phyloP scores from a whole-genome alignment of 2,888 invertebrate genomes.

The Augiades crinisus region DNA sequence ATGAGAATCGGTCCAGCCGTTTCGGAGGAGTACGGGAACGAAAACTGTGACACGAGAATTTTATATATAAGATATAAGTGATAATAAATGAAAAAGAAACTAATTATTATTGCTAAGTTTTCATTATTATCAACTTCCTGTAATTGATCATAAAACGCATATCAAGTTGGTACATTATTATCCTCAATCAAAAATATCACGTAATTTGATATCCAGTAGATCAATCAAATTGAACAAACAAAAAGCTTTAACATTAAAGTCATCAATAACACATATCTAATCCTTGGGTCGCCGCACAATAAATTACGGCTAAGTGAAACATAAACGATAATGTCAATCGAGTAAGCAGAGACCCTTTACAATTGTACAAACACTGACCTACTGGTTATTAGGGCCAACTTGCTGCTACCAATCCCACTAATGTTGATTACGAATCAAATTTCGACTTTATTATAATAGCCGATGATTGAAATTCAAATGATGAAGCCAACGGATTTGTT shows the following conservation, averaged over 20 bases:
- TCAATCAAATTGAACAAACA: constrained; percentile 10
- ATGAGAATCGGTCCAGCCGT: too few relatives aligned
- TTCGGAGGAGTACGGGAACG: too few relatives aligned
- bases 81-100: too few relatives aligned
- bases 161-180: neutral
- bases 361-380: constrained; percentile 67
- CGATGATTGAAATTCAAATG: constrained; percentile 24
- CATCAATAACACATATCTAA: constrained; percentile 52
- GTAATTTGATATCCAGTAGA: constrained; percentile 3
- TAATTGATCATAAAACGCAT: neutral
- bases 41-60: too few relatives aligned
- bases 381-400: constrained; percentile 57
- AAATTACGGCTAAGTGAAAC: constrained; percentile 73
- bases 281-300: constrained; percentile 52
- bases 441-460: neutral
- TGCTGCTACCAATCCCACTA: constrained; percentile 36
- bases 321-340: constrained; percentile 72
- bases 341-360: constrained; percentile 63
- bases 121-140: too few relatives aligned
- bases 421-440: constrained; percentile 28
- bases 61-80: too few relatives aligned
- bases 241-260: constrained; percentile 29
- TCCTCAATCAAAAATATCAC: constrained; percentile 5
- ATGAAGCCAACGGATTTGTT: constrained; percentile 12
- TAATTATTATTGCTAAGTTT: too few relatives aligned